Percentiles rank a stretch among this genome's conserved stretches.
Conservation (phyloP, 1,140 invertebrate genomes). For the Carcinoscorpius rotundicauda region DNA sequence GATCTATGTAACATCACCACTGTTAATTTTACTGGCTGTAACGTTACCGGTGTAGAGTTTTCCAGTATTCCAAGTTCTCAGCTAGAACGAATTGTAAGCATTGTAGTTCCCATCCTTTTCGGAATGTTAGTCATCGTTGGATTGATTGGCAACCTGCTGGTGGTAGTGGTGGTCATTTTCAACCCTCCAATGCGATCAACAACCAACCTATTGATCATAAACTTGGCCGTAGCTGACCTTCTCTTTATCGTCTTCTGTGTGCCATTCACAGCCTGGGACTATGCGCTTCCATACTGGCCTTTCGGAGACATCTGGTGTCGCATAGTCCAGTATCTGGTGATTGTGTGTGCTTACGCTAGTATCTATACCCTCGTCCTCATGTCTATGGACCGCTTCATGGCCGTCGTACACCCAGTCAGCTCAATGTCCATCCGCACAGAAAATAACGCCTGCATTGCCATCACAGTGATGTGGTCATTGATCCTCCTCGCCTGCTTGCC, state of each 20-base stretch:
- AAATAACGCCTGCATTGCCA: slow-evolving; percentile 63
- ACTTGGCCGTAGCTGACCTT: slow-evolving; percentile 75
- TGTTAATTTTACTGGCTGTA: too few species aligned
- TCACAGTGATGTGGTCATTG: slow-evolving; percentile 65
- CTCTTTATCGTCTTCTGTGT: slow-evolving; percentile 92
- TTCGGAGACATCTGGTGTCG: slow-evolving; percentile 84
- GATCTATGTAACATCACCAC: too few species aligned
- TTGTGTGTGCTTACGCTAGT: slow-evolving; percentile 80
- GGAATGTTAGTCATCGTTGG: slow-evolving; percentile 74
- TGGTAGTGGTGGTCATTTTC: slow-evolving; percentile 50
- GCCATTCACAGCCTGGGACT: slow-evolving; percentile 79
- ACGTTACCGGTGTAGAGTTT: too few species aligned
- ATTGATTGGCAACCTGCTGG: slow-evolving; percentile 74
- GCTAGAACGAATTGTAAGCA: slow-evolving; percentile 1
- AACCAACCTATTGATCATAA: slow-evolving; percentile 82
- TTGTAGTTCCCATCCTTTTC: slow-evolving; percentile 70
- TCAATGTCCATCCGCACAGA: slow-evolving; percentile 78
- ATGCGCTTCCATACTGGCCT: slow-evolving; percentile 72
- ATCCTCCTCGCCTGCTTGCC: slow-evolving; percentile 62
- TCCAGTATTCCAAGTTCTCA: too few species aligned
- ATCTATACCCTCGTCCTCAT: slow-evolving; percentile 63
- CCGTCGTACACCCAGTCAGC: slow-evolving; percentile 81
- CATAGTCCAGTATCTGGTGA: slow-evolving; percentile 64
- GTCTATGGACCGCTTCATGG: slow-evolving; percentile 88
- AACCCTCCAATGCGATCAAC: slow-evolving; percentile 85